Evolutionary conservation across 2,888 invertebrate genomes (phyloP).

Genomic region (Caenorhabditis uteleia): DNA sequence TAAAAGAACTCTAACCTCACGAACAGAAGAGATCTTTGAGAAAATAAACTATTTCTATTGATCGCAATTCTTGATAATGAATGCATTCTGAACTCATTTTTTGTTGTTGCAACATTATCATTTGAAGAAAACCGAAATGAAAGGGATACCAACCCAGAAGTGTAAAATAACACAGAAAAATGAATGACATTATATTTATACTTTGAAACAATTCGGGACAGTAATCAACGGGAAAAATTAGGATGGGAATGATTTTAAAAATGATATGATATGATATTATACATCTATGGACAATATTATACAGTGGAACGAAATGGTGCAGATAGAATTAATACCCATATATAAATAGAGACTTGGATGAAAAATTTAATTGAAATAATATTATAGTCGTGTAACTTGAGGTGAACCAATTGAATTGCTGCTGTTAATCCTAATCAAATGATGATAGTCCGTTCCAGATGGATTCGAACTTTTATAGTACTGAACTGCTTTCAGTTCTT

Average conservation of each 20-base stretch:
- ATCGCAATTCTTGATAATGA: constrained; percentile 1
- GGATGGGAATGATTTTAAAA: constrained; percentile 1
- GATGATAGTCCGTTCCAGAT: neutral
- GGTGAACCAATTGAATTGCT: constrained; percentile 12
- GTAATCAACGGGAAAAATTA: too few relatives aligned
- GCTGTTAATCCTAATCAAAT: neutral
- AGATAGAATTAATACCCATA: too few relatives aligned
- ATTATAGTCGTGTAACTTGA: constrained; percentile 17
- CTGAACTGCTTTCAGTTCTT: neutral
- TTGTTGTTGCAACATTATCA: constrained; percentile 6
- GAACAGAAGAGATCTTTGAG: neutral
- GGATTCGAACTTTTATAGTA: neutral
- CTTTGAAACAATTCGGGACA: too few relatives aligned
- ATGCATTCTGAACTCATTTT: neutral
- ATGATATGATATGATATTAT: neutral
- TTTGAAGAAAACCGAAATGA: too few relatives aligned
- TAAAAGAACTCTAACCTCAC: neutral
- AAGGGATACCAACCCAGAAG: too few relatives aligned
- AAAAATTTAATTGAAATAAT: too few relatives aligned
- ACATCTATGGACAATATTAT: neutral
- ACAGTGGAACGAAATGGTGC: neutral
- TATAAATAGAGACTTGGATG: too few relatives aligned
- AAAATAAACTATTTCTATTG: neutral
- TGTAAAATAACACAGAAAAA: too few relatives aligned
- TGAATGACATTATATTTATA: too few relatives aligned